Evolutionary conservation across 2,113 vertebrate genomes (phyloP), one percentile per base, ranked within the genome.

Genomic region (Gavia stellata): DNA sequence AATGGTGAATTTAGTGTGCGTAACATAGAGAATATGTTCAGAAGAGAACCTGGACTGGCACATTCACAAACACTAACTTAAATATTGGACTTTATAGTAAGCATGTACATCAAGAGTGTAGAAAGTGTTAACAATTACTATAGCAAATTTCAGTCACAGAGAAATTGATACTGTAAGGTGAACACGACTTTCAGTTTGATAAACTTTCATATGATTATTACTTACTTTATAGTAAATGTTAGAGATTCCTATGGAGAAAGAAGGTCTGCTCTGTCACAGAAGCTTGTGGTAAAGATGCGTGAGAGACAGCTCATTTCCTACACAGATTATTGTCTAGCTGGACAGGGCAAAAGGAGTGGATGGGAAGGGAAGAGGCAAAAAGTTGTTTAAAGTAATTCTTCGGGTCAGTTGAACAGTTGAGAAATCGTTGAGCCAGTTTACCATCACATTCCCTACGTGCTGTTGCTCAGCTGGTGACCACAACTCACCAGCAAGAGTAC

Each of bases 381-480:
- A 12, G 42, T 29, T 40, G 53, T 86, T 67, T 31, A 18, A 63
- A 45, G 10, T 28, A 42, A 45, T 58, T 17, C 33, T 38, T 55
- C 31, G 18, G 59, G 55, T 88, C 59, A 66, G 31, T 1, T 58
- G 34, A 80, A 63, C 9, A 49, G 66, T 6, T 62, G 42, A 83
- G 85, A 53, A 89, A 66, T 47, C 23, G n/a, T 15, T 5, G 36
- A 81, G 21, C 21, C 14, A 28, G 59, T 47, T 74, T 61, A 21
- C 7, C 15, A 9, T 10, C 44, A 7, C 1, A 1, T n/a, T 42
- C 40, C 40, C 13, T 2, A 1, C 16, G 29, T 13, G 62, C 23
- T 52, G 45, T 7, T 19, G 53, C 67, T 81, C 49, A 56, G 50
- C 85, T 24, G 47, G 49, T 40, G 58, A 56, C 49, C n/a, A 17